Percentiles rank a stretch among this genome's conserved stretches.
Conservation (phyloP, 2,888 invertebrate genomes). For the Tenthredo amoena region DNA sequence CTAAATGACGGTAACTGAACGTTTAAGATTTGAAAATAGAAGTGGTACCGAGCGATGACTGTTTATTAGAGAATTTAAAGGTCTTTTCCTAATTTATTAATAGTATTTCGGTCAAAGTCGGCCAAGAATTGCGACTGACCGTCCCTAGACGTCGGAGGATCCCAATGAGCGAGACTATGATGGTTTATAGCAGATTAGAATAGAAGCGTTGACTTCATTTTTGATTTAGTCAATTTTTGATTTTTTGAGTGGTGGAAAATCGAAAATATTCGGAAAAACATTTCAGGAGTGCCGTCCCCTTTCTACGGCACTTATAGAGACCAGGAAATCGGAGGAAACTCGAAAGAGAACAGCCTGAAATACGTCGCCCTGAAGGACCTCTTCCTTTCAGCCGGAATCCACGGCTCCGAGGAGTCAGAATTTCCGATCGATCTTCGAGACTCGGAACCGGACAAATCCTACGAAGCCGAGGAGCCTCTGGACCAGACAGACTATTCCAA, state of each 20-base stretch:
- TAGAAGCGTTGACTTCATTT: background rate
- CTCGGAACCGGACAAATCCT: conserved; percentile 29
- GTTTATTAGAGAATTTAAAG: conserved; percentile 49
- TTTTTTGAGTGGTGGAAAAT: background rate
- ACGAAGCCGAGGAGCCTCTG: background rate
- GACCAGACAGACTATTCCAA: conserved; percentile 17
- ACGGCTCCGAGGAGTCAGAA: conserved; percentile 1
- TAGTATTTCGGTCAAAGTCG: conserved; percentile 52
- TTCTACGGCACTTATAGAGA: conserved; percentile 79
- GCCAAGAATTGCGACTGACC: conserved; percentile 19
- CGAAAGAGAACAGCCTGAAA: conserved; percentile 64
- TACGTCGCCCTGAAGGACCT: conserved; percentile 72
- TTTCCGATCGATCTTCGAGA: conserved; percentile 46
- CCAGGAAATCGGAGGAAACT: conserved; percentile 70
- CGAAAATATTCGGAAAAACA: background rate
- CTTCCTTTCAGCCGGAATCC: conserved; percentile 65
- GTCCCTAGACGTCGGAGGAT: conserved; percentile 1
- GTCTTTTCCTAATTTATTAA: conserved; percentile 44
- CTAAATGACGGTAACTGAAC: conserved; percentile 15
- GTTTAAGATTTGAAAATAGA: conserved; percentile 51
- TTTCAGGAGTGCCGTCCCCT: conserved; percentile 78
- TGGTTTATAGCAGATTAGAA: background rate
- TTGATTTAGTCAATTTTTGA: background rate
- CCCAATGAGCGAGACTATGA: background rate
- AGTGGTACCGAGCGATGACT: conserved; percentile 26